Conservation (phyloP, 2,888 invertebrate genomes). For the Keiferia lycopersicella region DNA sequence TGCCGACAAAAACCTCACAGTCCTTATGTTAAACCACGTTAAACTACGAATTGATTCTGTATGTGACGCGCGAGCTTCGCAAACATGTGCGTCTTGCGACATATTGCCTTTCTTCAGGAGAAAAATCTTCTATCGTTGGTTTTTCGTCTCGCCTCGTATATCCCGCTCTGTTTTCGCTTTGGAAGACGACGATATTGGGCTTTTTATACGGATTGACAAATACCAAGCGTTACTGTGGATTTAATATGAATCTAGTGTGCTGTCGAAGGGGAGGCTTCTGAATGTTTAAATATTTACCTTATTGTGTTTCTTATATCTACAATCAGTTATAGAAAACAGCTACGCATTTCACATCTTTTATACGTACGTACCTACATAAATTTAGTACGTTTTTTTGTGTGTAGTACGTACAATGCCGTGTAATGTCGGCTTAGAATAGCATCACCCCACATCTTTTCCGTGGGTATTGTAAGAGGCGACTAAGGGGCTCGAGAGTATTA, state of each 20-base stretch:
- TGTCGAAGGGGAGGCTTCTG: conserved; percentile 30
- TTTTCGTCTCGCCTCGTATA: conserved; percentile 67
- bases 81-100: conserved; percentile 63
- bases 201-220: conserved; percentile 54
- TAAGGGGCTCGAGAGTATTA: no score
- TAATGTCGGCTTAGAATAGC: no score
- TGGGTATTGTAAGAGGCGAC: no score
- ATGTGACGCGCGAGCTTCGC: conserved; percentile 57
- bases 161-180: conserved; percentile 59
- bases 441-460: no score
- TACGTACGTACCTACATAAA: no score
- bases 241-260: conserved; percentile 39
- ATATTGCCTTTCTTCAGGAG: conserved; percentile 55
- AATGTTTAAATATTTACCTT: no score
- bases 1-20: conserved; percentile 57
- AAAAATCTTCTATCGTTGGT: conserved; percentile 50
- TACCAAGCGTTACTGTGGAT: conserved; percentile 46
- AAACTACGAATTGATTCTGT: conserved; percentile 68
- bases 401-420: no score
- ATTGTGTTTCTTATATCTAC: no score
- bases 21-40: conserved; percentile 66
- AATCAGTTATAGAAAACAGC: no score
- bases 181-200: conserved; percentile 59
- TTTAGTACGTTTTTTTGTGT: no score
- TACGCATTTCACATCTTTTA: no score